phyloP scores from a whole-genome alignment of 1,140 invertebrate species.

The Zaprionus vittiger region DNA sequence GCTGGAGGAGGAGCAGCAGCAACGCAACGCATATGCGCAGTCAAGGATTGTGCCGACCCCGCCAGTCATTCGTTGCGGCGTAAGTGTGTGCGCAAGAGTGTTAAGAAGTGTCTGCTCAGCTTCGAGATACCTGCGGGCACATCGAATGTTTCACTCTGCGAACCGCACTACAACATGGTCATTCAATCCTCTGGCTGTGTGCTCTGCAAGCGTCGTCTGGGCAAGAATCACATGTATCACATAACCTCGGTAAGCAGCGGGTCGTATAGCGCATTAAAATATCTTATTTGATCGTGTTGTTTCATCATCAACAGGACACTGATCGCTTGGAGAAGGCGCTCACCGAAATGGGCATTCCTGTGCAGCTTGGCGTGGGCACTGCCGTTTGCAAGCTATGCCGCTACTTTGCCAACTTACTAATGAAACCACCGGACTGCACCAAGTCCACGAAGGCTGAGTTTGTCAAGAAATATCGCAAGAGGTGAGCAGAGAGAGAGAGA shows the following conservation, averaged over 20 bases:
- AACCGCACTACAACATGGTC: conserved; percentile 87
- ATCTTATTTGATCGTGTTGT: not conserved
- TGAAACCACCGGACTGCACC: conserved; percentile 86
- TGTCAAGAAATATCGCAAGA: conserved; percentile 88
- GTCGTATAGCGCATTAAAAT: not conserved
- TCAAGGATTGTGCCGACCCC: conserved; percentile 87
- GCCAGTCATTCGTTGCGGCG: conserved; percentile 89
- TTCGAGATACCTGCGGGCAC: conserved; percentile 74
- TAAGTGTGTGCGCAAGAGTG: conserved; percentile 90
- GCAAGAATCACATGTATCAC: conserved; percentile 89
- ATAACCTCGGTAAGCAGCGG: conserved; percentile 84
- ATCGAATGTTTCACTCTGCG: conserved; percentile 86
- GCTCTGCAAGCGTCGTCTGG: conserved; percentile 89
- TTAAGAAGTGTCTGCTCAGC: conserved; percentile 87
- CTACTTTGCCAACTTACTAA: conserved; percentile 89
- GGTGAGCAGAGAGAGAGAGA: conserved; percentile 81
- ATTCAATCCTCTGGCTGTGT: conserved; percentile 90
- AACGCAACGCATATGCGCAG: conserved; percentile 85
- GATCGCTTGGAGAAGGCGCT: conserved; percentile 89
- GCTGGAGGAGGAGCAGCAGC: conserved; percentile 23
- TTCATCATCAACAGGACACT: conserved; percentile 85
- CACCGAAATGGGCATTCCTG: conserved; percentile 88
- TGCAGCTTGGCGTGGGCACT: conserved; percentile 86
- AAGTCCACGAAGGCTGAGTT: conserved; percentile 87
- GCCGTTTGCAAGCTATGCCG: conserved; percentile 92